Conservation (phyloP, 1,140 invertebrate species). For the Phocides pigmalion region DNA sequence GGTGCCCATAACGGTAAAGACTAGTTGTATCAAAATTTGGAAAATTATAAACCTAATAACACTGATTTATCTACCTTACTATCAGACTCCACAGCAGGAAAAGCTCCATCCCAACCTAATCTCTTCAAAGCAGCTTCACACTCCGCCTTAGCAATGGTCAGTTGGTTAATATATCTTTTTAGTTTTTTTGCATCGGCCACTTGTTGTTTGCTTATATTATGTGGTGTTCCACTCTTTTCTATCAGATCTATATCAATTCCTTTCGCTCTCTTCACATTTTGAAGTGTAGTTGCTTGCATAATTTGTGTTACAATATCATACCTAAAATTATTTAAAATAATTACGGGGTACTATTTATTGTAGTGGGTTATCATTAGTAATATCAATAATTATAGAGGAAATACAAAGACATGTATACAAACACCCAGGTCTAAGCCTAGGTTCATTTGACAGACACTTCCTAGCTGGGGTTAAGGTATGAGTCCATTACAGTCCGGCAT, state of each 20-base stretch:
- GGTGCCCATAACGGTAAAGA: too few relatives aligned
- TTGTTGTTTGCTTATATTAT: conserved; percentile 87
- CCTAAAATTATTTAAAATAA: conserved; percentile 70
- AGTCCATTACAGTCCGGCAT: too few relatives aligned
- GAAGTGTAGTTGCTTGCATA: conserved; percentile 96
- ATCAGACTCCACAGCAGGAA: conserved; percentile 84
- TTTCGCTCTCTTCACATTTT: conserved; percentile 94
- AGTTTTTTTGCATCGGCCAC: conserved; percentile 88
- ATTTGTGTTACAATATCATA: conserved; percentile 95
- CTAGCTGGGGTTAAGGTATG: too few relatives aligned
- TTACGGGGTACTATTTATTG: too few relatives aligned
- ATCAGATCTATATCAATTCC: conserved; percentile 90
- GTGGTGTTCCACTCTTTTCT: conserved; percentile 72
- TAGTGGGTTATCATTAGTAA: too few relatives aligned
- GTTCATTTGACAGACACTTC: too few relatives aligned
- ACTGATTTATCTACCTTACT: conserved; percentile 65
- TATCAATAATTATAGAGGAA: neutral
- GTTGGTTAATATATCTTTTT: conserved; percentile 91
- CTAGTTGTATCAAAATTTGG: too few relatives aligned
- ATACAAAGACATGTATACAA: too few relatives aligned
- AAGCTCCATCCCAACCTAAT: conserved; percentile 91
- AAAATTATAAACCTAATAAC: too few relatives aligned
- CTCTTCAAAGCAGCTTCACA: conserved; percentile 92
- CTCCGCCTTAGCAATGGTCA: conserved; percentile 92
- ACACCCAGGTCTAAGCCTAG: too few relatives aligned